Conservation (phyloP, 2,888 invertebrate genomes). For the Drosophila siamana region DNA sequence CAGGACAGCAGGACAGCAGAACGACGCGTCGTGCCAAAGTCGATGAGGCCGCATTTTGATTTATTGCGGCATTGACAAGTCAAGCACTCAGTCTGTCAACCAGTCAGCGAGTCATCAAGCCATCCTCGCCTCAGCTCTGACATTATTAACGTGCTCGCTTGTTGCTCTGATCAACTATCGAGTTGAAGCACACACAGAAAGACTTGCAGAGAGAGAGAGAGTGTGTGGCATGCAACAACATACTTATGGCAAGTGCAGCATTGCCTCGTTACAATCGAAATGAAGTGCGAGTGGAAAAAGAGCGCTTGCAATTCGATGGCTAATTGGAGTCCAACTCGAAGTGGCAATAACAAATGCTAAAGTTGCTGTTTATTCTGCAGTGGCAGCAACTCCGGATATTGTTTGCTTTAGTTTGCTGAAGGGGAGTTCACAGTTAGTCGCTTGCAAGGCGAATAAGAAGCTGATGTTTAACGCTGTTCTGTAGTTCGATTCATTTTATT, state of each 20-base stretch:
- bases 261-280: background rate
- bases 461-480: too few species aligned
- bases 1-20: background rate
- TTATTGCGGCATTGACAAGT: constrained; percentile 72
- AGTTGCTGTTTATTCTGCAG: too few species aligned
- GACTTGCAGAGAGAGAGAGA: too few species aligned
- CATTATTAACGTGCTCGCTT: background rate
- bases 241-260: background rate
- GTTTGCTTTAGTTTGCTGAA: too few species aligned
- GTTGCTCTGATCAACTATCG: background rate
- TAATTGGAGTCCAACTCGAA: constrained; percentile 3
- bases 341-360: constrained; percentile 4
- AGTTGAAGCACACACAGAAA: background rate
- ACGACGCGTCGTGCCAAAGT: constrained; percentile 27
- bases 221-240: background rate
- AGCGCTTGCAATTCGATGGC: background rate
- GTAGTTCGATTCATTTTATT: too few species aligned
- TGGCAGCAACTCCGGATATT: too few species aligned
- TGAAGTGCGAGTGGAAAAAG: constrained; percentile 3
- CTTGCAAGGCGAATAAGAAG: too few species aligned
- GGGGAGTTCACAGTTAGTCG: too few species aligned
- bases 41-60: constrained; percentile 43
- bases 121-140: too few species aligned
- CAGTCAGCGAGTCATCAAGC: constrained; percentile 16
- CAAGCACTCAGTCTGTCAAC: constrained; percentile 39